Evolutionary conservation across 2,888 invertebrate species (phyloP).

Genomic region (Microplitis manilae): DNA sequence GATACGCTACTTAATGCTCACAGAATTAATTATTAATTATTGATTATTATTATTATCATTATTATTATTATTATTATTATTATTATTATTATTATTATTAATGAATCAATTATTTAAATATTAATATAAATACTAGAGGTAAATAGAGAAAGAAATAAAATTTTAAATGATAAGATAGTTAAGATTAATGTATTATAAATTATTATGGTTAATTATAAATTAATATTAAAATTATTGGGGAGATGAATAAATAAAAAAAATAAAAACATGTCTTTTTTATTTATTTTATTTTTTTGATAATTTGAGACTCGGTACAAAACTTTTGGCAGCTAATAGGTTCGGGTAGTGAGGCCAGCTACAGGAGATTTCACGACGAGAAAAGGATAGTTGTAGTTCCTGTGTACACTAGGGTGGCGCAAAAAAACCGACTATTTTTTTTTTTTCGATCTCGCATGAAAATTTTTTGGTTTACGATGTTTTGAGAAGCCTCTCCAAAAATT

Average conservation of each 20-base stretch:
- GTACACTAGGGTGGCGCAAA: too few species aligned
- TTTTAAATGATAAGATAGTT: slow-evolving; percentile 61
- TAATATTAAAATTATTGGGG: slow-evolving; percentile 58
- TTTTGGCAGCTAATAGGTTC: too few species aligned
- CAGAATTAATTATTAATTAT: slow-evolving; percentile 45
- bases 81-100: neutral
- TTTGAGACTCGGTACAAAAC: neutral
- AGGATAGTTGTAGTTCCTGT: too few species aligned
- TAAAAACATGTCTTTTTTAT: neutral
- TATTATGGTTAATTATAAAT: slow-evolving; percentile 59
- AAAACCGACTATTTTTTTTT: too few species aligned
- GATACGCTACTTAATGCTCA: slow-evolving; percentile 67
- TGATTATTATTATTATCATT: slow-evolving; percentile 35
- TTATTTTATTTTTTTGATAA: neutral
- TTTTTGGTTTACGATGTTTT: too few species aligned
- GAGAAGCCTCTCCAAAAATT: too few species aligned
- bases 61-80: slow-evolving; percentile 36
- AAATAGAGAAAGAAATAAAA: slow-evolving; percentile 65
- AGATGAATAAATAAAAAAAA: slow-evolving; percentile 63
- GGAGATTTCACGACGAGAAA: too few species aligned
- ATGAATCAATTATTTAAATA: slow-evolving; percentile 57
- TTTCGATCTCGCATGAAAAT: too few species aligned
- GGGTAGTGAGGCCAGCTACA: too few species aligned
- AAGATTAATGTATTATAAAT: slow-evolving; percentile 70
- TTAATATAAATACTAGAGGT: slow-evolving; percentile 67